Percentiles rank a stretch among this genome's conserved stretches.
These are phyloP conservation scores for Sebastes itinus DNA, from an alignment of 2,797 vertebrate species.

Conservation along the genomic window DNA sequence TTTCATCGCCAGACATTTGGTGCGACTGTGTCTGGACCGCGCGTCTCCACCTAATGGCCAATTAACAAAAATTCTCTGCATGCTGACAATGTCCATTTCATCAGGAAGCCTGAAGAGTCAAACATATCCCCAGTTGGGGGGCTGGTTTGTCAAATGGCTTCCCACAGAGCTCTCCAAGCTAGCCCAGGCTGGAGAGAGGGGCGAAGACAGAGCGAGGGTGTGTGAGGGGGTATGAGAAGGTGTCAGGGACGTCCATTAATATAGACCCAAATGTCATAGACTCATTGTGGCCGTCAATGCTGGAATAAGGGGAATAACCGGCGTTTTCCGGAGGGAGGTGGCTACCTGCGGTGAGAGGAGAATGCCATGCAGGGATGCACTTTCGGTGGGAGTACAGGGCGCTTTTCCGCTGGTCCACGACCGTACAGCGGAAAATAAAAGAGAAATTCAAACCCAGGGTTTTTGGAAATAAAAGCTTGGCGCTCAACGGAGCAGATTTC, in stretches of 20 bases:
- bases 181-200: slow-evolving; percentile 71
- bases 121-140: slow-evolving; percentile 87
- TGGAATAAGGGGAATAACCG: slow-evolving; percentile 72
- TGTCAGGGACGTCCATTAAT: slow-evolving; percentile 72
- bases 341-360: slow-evolving; percentile 85
- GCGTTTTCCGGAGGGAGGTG: slow-evolving; percentile 67
- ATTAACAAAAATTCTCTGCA: slow-evolving; percentile 85
- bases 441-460: slow-evolving; percentile 81
- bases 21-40: slow-evolving; percentile 40
- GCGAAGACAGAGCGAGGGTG: slow-evolving; percentile 75
- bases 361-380: slow-evolving; percentile 58
- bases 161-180: slow-evolving; percentile 88
- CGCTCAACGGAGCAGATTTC: slow-evolving; percentile 80
- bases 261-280: slow-evolving; percentile 67
- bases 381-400: slow-evolving; percentile 67
- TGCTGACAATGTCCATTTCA: slow-evolving; percentile 89
- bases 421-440: slow-evolving; percentile 59
- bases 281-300: slow-evolving; percentile 47
- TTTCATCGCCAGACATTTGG: background rate
- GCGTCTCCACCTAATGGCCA: slow-evolving; percentile 72
- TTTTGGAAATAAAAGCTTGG: slow-evolving; percentile 85
- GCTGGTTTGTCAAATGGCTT: slow-evolving; percentile 88
- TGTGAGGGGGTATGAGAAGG: slow-evolving; percentile 62
- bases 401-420: slow-evolving; percentile 34
- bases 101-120: slow-evolving; percentile 86